phyloP scores from a whole-genome alignment of 64 coral and sea anemone species.

The Stichodactyla mertensii region DNA sequence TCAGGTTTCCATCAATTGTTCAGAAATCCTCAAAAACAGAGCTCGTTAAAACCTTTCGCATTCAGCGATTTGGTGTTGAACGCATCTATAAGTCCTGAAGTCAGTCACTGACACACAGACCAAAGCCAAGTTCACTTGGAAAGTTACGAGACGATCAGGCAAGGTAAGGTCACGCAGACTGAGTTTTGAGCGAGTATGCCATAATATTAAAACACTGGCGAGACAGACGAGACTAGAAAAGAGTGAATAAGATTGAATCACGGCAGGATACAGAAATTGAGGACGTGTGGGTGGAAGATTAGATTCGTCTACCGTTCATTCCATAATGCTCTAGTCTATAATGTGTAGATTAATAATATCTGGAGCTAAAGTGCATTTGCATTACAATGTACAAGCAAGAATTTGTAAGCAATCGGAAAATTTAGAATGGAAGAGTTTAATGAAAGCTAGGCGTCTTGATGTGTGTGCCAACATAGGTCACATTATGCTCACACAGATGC shows the following conservation, averaged over 20 bases:
- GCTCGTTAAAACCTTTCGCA: background rate
- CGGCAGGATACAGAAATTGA: background rate
- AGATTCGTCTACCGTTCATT: background rate
- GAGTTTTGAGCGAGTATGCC: background rate
- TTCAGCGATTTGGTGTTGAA: background rate
- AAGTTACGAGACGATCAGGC: background rate
- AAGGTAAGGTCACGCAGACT: background rate
- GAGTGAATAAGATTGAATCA: background rate
- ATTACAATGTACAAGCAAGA: background rate
- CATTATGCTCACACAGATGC: too few species aligned
- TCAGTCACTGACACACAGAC: background rate
- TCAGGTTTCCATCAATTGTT: slow-evolving; percentile 9
- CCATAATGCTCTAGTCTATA: background rate
- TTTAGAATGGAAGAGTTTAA: too few species aligned
- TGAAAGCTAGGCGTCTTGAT: too few species aligned
- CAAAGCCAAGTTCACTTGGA: background rate
- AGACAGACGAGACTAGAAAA: background rate
- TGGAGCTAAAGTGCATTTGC: background rate
- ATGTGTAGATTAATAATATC: background rate
- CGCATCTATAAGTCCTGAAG: background rate
- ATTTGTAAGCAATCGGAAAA: background rate
- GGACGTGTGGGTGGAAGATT: background rate
- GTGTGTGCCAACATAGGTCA: too few species aligned
- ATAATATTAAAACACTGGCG: background rate
- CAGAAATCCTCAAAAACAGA: background rate